phyloP scores from a whole-genome alignment of 2,797 vertebrate species.

The Pachyuromys duprasi region DNA sequence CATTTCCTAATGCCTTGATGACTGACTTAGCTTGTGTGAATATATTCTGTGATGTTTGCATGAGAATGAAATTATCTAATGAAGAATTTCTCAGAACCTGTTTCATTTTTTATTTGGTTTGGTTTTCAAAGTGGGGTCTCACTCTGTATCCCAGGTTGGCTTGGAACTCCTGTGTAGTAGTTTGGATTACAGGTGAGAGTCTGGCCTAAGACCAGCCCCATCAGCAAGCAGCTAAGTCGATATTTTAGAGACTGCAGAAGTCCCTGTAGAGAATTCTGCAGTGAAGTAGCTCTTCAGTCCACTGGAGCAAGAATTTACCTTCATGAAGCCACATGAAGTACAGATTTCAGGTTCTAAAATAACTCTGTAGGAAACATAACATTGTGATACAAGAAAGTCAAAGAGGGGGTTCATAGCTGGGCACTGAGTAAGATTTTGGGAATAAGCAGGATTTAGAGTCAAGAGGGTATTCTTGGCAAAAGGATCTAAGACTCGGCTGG shows the following conservation, averaged over 20 bases:
- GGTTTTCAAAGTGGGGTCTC: neutral
- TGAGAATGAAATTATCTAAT: neutral
- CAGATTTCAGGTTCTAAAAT: conserved; percentile 23
- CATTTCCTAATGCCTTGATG: neutral
- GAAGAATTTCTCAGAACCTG: neutral
- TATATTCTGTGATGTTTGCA: neutral
- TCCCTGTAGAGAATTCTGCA: neutral
- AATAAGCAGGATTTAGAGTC: conserved; percentile 28
- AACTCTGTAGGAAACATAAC: neutral
- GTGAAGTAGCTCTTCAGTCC: neutral
- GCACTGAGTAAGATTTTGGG: neutral
- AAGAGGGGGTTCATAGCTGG: neutral
- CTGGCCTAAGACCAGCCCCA: neutral
- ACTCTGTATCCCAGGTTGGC: neutral
- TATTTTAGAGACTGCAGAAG: conserved; percentile 12
- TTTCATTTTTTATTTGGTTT: neutral
- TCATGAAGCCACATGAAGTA: neutral
- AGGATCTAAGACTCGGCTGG: neutral
- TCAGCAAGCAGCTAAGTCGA: neutral
- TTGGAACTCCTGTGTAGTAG: neutral
- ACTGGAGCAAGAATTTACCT: neutral
- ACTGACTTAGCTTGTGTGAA: neutral
- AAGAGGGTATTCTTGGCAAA: neutral
- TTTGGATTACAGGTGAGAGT: neutral
- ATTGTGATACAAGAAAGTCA: conserved; percentile 23